A percentile compares a stretch with the other conserved stretches of the same genome.
Conservation (phyloP, 2,113 vertebrate species). For the Phoenicopterus ruber region DNA sequence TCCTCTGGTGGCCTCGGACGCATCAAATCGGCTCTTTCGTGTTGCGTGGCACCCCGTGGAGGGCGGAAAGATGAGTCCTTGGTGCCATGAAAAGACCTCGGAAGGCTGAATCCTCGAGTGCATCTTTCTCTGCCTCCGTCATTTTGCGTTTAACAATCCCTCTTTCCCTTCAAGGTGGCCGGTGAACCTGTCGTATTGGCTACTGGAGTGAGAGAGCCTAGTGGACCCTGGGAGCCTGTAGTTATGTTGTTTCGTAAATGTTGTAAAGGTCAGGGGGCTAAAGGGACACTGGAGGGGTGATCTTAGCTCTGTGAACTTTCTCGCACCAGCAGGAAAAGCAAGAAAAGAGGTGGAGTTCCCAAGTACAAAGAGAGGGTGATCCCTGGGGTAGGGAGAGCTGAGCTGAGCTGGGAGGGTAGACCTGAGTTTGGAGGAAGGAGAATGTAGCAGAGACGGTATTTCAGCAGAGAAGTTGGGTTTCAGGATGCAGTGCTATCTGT, state of each 20-base stretch:
- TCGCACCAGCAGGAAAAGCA: background rate
- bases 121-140: slow-evolving; percentile 56
- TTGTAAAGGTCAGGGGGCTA: slow-evolving; percentile 42
- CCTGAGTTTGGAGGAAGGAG: background rate
- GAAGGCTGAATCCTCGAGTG: slow-evolving; percentile 55
- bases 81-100: slow-evolving; percentile 46
- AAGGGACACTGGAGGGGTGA: slow-evolving; percentile 31
- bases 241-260: slow-evolving; percentile 59
- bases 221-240: slow-evolving; percentile 61
- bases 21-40: background rate
- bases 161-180: slow-evolving; percentile 59
- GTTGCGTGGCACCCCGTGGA: slow-evolving; percentile 19
- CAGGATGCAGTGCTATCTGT: background rate
- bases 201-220: slow-evolving; percentile 57
- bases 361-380: background rate
- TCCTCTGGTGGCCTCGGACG: slow-evolving; percentile 43
- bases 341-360: background rate
- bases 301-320: slow-evolving; percentile 42
- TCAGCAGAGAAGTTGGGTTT: background rate
- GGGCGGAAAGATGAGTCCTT: background rate
- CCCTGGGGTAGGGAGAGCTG: background rate
- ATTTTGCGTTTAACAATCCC: slow-evolving; percentile 65
- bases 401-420: background rate
- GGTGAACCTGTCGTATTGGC: slow-evolving; percentile 42
- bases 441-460: background rate